Percentiles rank a stretch among this genome's conserved stretches.
Evolutionary conservation across 1,140 invertebrate species (phyloP).

Genomic region (Dreissena polymorpha): DNA sequence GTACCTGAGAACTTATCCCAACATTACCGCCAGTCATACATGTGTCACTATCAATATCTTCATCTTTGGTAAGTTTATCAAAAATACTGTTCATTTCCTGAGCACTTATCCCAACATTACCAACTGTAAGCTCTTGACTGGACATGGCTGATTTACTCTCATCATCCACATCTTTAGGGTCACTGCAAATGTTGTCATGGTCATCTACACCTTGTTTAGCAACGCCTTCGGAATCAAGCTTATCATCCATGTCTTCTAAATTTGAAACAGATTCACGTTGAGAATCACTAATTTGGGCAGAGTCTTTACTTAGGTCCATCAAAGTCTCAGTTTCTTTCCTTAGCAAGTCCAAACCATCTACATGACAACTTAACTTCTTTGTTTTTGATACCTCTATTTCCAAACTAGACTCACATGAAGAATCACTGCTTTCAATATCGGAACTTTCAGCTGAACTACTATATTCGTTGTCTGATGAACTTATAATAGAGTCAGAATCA

Average conservation of each 20-base stretch:
- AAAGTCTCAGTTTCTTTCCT: too few species aligned
- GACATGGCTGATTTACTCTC: too few species aligned
- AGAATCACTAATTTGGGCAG: too few species aligned
- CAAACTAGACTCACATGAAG: not conserved
- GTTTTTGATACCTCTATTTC: not conserved
- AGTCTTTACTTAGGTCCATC: too few species aligned
- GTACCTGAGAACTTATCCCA: constrained; percentile 26
- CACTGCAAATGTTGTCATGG: too few species aligned
- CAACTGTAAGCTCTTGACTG: too few species aligned
- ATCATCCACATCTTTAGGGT: too few species aligned
- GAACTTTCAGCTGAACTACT: constrained; percentile 45
- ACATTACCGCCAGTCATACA: not conserved
- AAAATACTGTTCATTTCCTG: constrained; percentile 42
- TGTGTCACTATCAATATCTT: constrained; percentile 14
- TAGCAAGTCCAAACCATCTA: too few species aligned
- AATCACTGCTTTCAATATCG: constrained; percentile 33
- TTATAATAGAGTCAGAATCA: constrained; percentile 41
- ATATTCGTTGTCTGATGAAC: constrained; percentile 45
- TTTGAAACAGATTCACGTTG: too few species aligned
- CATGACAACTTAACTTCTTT: not conserved
- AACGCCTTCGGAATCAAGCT: too few species aligned
- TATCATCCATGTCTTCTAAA: too few species aligned
- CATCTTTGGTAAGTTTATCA: constrained; percentile 45
- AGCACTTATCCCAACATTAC: constrained; percentile 24
- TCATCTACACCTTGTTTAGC: too few species aligned